These are phyloP conservation scores for Cheirogaleus major DNA, from an alignment of 2,797 vertebrate species.

Conservation along the genomic window DNA sequence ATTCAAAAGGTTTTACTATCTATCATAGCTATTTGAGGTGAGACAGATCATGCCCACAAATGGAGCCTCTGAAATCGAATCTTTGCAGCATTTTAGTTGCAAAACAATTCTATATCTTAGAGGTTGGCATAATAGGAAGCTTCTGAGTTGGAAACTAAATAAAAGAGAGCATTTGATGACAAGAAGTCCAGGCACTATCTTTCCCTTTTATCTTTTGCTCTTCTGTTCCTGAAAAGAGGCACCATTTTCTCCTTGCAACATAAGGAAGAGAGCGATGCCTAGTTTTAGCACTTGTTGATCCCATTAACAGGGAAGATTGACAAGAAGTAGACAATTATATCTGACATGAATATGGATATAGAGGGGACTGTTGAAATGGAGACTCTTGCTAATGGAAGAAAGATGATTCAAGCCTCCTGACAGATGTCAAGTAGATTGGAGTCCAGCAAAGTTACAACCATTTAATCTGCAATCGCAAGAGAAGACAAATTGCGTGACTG, in stretches of 20 bases:
- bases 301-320: constrained; percentile 74
- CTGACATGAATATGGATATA: constrained; percentile 79
- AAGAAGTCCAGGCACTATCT: neutral
- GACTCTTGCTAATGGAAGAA: constrained; percentile 81
- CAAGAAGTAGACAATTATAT: constrained; percentile 76
- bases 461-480: constrained; percentile 61
- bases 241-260: constrained; percentile 61
- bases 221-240: constrained; percentile 41
- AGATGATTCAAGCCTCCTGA: constrained; percentile 70
- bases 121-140: neutral
- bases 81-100: neutral
- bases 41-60: neutral
- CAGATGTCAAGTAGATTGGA: constrained; percentile 69
- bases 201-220: constrained; percentile 7
- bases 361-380: constrained; percentile 72
- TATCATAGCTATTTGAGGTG: neutral
- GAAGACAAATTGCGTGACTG: constrained; percentile 69
- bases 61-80: neutral
- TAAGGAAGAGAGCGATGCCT: constrained; percentile 60
- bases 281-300: constrained; percentile 66
- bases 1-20: neutral
- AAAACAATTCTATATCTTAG: constrained; percentile 26
- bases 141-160: constrained; percentile 44
- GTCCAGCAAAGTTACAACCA: constrained; percentile 71
- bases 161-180: constrained; percentile 19